Evolutionary conservation across 2,113 vertebrate genomes (phyloP), one percentile per base, ranked within the genome.

Genomic region (Otolemur garnettii): DNA sequence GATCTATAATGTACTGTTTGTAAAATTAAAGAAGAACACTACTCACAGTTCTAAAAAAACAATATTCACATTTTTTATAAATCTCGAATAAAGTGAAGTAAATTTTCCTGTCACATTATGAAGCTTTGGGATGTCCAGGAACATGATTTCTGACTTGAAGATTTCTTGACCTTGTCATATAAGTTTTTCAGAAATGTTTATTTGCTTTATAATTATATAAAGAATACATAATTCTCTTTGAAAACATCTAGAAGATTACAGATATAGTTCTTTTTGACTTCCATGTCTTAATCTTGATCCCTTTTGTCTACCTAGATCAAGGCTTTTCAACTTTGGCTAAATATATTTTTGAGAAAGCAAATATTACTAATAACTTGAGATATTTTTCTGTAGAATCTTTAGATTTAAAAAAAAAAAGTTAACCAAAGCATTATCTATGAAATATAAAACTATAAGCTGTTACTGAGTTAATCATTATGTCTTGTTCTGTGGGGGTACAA

Each of bases 51-150:
- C 30, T 88, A 77, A 10, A 30, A 95, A 92, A 90, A 90, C 24
- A 96, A 68, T 81, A 87, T 88, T 90, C 2, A 79, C 42, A 77
- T 93, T 17, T 87, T 95, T 95, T 93, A 42, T 72, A 50, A 91
- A 42, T 91, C 74, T 24, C 35, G 53, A 74, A 14, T 75, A 94
- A 72, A 9, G 53, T 77, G 79, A 74, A 84, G 14, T 59, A 22
- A 38, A 1, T 94, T 93, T 85, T 3, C 55, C 26, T 85, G 90
- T 90, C 18, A 66, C 35, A 17, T 11, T 91, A 0, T 38, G 66
- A 87, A 91, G 15, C 15, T 96, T 93, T 90, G 38, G 13, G 22
- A 26, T 95, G 26, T 82, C 50, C 11, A 14, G 57, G 74, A 55
- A 64, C 24, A 75, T 87, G 50, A 69, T 95, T 86, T 95, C 30